Evolutionary conservation across 2,113 vertebrate species (phyloP), one percentile per base, ranked within the genome.

Genomic region (Paramisgurnus dabryanus): DNA sequence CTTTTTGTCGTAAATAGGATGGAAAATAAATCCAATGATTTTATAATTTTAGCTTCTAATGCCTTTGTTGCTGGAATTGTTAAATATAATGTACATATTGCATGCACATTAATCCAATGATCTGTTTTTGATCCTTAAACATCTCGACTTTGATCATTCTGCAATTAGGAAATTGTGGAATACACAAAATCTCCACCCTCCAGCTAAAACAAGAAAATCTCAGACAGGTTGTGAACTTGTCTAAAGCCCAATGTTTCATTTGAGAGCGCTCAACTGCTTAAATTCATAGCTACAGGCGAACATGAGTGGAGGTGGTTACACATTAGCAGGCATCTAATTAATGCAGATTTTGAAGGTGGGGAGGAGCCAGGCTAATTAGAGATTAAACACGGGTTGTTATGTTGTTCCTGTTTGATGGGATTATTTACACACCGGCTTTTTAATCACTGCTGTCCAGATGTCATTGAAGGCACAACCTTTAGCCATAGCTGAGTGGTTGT

Each of bases 401-500:
- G 76, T 89, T 76, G 85, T 88, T 92, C 87, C 86, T 86, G 87
- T 93, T 90, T 92, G 89, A 93, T 89, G 87, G 88, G 89, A 92
- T 92, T 92, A 89, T 84, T 82, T 88, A 85, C 81, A 81, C 63
- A 72, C 81, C 57, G 83, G 84, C 63, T 88, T 89, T 53, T 88
- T 91, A 90, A 90, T 91, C 85, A 89, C 86, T 84, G 83, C 77
- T 69, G 76, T 79, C 88, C 80, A 86, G 81, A 87, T 90, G 87
- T 87, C 88, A 87, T 68, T 88, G 87, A 88, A 88, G 87, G 84
- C 82, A 86, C 85, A 83, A 89, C 71, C 86, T 84, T 83, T 74
- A 78, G 80, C 80, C 65, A 68, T 34, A 79, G 73, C 71, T 70
- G 60, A 68, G 80, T 76, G 81, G 80, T 80, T 85, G 78, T 7